phyloP scores from a whole-genome alignment of 2,888 invertebrate species.

The Aphrophora alni region DNA sequence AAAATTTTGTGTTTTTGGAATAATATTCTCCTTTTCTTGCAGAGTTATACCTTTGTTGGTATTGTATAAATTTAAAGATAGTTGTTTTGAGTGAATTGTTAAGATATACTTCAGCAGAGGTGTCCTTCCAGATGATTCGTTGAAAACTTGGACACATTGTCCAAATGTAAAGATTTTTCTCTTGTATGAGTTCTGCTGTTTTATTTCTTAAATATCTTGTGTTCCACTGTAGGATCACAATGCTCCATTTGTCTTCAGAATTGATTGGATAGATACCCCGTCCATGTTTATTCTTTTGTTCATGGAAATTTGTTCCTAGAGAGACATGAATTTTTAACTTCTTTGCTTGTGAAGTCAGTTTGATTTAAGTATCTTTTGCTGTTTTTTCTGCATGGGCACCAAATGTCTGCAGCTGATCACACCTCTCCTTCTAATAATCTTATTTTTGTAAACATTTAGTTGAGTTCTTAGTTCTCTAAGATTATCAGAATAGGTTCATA shows the following conservation, averaged over 20 bases:
- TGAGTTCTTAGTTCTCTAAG: neutral
- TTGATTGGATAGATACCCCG: neutral
- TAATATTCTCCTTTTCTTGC: neutral
- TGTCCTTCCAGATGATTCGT: neutral
- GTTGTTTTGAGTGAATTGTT: neutral
- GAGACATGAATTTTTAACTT: neutral
- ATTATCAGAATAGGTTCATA: neutral
- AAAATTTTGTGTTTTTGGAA: neutral
- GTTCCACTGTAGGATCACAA: neutral
- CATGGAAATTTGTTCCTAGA: neutral
- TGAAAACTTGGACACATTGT: neutral
- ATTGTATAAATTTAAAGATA: neutral
- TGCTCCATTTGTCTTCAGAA: neutral
- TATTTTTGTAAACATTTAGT: neutral
- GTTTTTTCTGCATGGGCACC: neutral
- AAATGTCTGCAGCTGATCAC: neutral
- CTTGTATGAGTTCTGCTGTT: neutral
- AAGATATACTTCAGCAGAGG: neutral
- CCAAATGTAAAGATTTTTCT: neutral
- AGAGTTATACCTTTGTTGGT: neutral
- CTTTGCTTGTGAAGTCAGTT: neutral
- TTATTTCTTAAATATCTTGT: neutral
- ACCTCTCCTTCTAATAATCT: neutral
- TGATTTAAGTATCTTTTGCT: neutral
- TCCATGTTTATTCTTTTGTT: neutral